Evolutionary conservation across 2,888 invertebrate species (phyloP).

Genomic region (Lithophane semibrunnea): DNA sequence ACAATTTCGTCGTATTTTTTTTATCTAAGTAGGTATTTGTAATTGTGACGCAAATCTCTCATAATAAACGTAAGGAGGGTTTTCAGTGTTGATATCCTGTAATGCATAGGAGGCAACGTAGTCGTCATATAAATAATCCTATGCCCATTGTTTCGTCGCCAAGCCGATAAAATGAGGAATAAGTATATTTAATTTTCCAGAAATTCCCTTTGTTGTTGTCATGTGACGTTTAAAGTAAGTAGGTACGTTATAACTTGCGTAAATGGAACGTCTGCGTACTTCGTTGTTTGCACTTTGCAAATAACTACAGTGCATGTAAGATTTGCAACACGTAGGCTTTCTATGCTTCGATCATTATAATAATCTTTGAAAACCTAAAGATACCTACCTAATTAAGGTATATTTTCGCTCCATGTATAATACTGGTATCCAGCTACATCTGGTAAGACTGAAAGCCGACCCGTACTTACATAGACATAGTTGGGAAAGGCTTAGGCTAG

Average conservation of each 20-base stretch:
- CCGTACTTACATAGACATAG: too few relatives aligned
- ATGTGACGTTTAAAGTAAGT: conserved; percentile 13
- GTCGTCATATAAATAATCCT: conserved; percentile 6
- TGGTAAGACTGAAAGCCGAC: too few relatives aligned
- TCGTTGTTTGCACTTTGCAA: not conserved
- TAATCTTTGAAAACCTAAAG: too few relatives aligned
- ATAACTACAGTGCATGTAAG: not conserved
- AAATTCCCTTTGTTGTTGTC: conserved; percentile 11
- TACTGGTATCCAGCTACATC: too few relatives aligned
- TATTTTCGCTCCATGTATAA: too few relatives aligned
- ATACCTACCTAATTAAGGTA: too few relatives aligned
- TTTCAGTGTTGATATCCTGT: conserved; percentile 25
- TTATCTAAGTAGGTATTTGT: conserved; percentile 19
- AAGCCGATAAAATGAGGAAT: conserved; percentile 1
- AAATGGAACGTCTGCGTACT: not conserved
- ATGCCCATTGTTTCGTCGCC: not conserved
- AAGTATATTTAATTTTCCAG: conserved; percentile 21
- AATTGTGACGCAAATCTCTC: conserved; percentile 37
- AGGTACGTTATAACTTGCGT: not conserved
- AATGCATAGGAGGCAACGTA: conserved; percentile 1
- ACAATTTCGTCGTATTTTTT: not conserved
- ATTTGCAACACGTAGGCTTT: conserved; percentile 13
- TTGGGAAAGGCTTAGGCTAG: too few relatives aligned
- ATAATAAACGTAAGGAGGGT: conserved; percentile 6
- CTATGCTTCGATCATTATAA: not conserved